A percentile compares a stretch with the other conserved stretches of the same genome.
These are phyloP conservation scores for Eriosoma lanigerum DNA, from an alignment of 1,140 invertebrate species.

Conservation along the genomic window DNA sequence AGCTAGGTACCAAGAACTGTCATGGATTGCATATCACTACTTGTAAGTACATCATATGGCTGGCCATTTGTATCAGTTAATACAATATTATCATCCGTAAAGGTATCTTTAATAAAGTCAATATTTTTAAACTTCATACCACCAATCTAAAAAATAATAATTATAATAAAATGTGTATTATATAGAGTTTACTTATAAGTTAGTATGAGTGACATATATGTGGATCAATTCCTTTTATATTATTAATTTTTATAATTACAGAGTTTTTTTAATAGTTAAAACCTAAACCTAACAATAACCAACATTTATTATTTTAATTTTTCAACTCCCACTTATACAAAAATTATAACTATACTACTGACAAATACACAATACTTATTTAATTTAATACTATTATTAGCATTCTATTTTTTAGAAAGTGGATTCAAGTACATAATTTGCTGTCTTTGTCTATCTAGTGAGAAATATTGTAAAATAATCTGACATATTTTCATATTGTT, in stretches of 20 bases:
- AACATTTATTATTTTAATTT: no score
- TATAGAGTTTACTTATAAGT: background rate
- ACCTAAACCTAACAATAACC: no score
- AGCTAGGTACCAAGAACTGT: slow-evolving; percentile 24
- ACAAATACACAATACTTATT: no score
- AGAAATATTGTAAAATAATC: no score
- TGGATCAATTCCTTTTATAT: background rate
- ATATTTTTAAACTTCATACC: slow-evolving; percentile 48
- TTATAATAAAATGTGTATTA: background rate
- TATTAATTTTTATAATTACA: background rate
- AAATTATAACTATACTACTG: no score
- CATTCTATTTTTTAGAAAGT: no score
- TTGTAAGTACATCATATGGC: slow-evolving; percentile 35
- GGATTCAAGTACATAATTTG: no score
- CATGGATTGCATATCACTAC: slow-evolving; percentile 29
- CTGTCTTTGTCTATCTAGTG: no score
- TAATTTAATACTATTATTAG: no score
- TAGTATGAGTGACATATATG: background rate
- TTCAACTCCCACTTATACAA: no score
- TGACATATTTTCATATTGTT: no score
- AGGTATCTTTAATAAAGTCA: slow-evolving; percentile 44
- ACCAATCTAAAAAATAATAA: slow-evolving; percentile 38
- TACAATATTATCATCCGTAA: slow-evolving; percentile 43
- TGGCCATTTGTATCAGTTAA: slow-evolving; percentile 32
- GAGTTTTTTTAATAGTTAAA: no score